Base-by-base conservation (phyloP, 2,797 vertebrate species). In the Gymnopithys bicolor region DNA sequence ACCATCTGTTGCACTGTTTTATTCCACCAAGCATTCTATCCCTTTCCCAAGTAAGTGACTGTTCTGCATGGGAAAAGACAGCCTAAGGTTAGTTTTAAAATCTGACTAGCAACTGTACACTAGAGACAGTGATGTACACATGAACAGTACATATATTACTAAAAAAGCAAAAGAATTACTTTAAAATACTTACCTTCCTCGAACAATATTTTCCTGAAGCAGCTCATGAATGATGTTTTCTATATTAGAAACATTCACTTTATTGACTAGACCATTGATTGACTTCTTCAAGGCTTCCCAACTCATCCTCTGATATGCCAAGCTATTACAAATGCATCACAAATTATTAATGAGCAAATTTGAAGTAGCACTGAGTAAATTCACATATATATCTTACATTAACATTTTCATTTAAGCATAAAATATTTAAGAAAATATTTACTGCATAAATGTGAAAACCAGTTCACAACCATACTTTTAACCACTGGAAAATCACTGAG, bases 241-340 rank as follows among this genome's bases (percentile, higher is more conserved):
- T 62, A 99, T 99, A 97, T 99, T 99, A 59, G 99, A 99, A 94
- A 99, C 99, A 4, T 99, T 99, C 71, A 99, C 99, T 98, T 99
- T 99, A 97, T 99, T 99, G 96, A 99, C 99, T 84, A 99, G 98
- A 97, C 99, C 99, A 24, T 99, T 99, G 97, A 99, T 99, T 5
- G 99, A 99, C 96, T 99, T 99, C 98, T 99, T 99, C 93, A 99
- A 97, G 22, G 99, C 99, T 97, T 99, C 99, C 99, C 99, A 99
- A 97, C 99, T 99, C 99, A 99, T 99, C 89, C 99, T 99, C 97
- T 99, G 99, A 97, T 99, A 99, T 9, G 99, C 99, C 97, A 99
- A 98, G 95, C 99, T 99, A 97, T 93, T 97, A 90, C 28, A 91
- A 87, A 96, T 64, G 62, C 56, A 90, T 73, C 82, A 93, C 41